These are phyloP conservation scores for Nerophis ophidion DNA, from an alignment of 2,113 vertebrate species.

Conservation along the genomic window DNA sequence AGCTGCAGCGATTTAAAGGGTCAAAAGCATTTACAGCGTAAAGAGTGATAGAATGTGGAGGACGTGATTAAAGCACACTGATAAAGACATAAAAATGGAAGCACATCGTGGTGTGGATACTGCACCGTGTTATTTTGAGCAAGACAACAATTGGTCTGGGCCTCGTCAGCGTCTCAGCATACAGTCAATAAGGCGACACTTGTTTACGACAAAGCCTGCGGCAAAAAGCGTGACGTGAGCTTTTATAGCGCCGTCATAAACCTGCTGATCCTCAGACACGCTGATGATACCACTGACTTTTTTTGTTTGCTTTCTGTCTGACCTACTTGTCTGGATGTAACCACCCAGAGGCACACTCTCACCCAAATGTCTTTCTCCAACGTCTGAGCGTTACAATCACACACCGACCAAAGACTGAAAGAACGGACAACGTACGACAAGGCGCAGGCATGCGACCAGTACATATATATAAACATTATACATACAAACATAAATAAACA, in stretches of 20 bases:
- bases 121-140: background rate
- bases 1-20: background rate
- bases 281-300: slow-evolving; percentile 35
- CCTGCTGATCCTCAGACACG: slow-evolving; percentile 32
- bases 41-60: background rate
- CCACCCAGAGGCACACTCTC: slow-evolving; percentile 34
- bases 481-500: too few relatives aligned
- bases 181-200: background rate
- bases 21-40: background rate
- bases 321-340: slow-evolving; percentile 57
- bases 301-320: slow-evolving; percentile 71
- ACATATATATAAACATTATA: too few relatives aligned
- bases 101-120: background rate
- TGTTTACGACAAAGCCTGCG: background rate
- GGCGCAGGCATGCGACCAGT: too few relatives aligned
- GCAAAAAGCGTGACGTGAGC: background rate
- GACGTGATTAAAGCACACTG: background rate
- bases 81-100: background rate
- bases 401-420: slow-evolving; percentile 22
- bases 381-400: slow-evolving; percentile 21
- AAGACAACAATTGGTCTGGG: background rate
- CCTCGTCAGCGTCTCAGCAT: too few relatives aligned
- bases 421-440: slow-evolving; percentile 24
- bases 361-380: slow-evolving; percentile 47
- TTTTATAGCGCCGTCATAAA: slow-evolving; percentile 36